Percentiles rank a stretch among this genome's conserved stretches.
These are phyloP conservation scores for Agelaius tricolor DNA, from an alignment of 2,113 vertebrate species.

Conservation along the genomic window DNA sequence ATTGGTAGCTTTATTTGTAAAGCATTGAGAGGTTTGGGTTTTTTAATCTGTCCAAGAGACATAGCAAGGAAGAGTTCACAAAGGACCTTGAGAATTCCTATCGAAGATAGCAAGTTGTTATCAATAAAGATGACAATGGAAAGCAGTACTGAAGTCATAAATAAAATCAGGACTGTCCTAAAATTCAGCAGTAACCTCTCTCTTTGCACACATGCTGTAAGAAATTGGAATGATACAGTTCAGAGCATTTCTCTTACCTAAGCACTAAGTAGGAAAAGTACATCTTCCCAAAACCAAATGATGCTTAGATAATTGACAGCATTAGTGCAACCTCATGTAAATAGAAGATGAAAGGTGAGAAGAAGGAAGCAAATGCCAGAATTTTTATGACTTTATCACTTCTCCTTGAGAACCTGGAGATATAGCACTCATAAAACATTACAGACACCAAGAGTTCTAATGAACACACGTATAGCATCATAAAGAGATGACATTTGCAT, in stretches of 20 bases:
- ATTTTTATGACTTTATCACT: conserved; percentile 19
- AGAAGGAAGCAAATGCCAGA: conserved; percentile 7
- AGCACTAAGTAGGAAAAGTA: neutral
- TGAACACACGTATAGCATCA: neutral
- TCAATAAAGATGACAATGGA: conserved; percentile 3
- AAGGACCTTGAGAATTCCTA: neutral
- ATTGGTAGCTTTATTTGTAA: neutral
- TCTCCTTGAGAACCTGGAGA: conserved; percentile 23
- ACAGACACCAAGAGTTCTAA: neutral
- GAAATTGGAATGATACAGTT: conserved; percentile 31
- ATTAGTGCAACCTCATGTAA: conserved; percentile 23
- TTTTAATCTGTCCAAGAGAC: neutral
- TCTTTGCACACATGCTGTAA: neutral
- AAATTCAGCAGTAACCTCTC: conserved; percentile 27
- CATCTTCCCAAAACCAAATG: neutral
- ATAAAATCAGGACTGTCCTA: neutral
- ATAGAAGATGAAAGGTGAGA: conserved; percentile 27
- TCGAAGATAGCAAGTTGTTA: conserved; percentile 11
- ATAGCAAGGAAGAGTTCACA: neutral
- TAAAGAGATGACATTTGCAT: conserved; percentile 29
- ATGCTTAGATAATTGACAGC: conserved; percentile 45
- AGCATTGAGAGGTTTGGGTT: neutral
- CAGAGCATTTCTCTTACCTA: conserved; percentile 14
- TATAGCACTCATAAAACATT: conserved; percentile 2
- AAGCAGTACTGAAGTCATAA: conserved; percentile 7